Percentiles rank a stretch among this genome's conserved stretches.
Conservation (phyloP, 2,113 vertebrate genomes). For the Crypturellus undulatus region DNA sequence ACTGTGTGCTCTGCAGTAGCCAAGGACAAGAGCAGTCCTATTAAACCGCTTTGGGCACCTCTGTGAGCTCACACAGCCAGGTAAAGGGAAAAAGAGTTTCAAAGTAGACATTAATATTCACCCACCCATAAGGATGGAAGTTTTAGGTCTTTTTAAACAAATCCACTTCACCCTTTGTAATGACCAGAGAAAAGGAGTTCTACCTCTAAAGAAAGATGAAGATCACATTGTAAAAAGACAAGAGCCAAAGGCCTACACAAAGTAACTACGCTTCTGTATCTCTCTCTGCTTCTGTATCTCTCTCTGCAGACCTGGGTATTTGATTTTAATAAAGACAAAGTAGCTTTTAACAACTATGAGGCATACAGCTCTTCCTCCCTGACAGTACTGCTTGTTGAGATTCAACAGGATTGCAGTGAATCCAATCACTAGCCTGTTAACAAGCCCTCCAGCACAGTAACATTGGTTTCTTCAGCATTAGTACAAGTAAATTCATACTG, state of each 20-base stretch:
- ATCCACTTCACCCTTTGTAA: neutral
- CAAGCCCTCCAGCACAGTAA: neutral
- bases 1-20: neutral
- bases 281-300: neutral
- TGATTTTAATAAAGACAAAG: neutral
- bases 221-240: neutral
- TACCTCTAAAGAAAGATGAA: neutral
- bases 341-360: neutral
- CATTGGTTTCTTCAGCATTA: neutral
- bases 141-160: neutral
- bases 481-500: neutral
- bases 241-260: neutral
- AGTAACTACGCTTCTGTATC: neutral
- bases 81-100: neutral
- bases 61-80: neutral
- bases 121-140: neutral
- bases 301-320: neutral
- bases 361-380: neutral
- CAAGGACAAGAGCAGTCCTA: neutral
- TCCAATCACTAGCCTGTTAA: neutral
- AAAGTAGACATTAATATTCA: neutral
- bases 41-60: neutral
- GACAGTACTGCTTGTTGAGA: neutral
- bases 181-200: neutral
- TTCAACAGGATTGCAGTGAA: neutral